These are phyloP conservation scores for Smutsia temminckii DNA, from an alignment of 2,797 vertebrate genomes.

Conservation along the genomic window DNA sequence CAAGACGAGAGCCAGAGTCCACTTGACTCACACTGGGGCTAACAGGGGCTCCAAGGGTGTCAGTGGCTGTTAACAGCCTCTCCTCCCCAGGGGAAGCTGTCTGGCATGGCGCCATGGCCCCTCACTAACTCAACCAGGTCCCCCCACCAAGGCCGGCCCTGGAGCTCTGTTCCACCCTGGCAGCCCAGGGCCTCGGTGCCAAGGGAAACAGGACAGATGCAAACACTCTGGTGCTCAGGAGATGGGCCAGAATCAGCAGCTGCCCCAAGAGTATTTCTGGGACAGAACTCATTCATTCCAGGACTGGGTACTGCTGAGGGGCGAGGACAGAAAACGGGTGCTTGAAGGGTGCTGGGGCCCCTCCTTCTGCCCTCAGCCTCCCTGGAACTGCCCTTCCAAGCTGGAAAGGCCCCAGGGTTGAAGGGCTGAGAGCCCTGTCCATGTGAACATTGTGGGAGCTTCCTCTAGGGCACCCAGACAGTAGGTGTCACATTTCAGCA, in stretches of 20 bases:
- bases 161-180: too few species aligned
- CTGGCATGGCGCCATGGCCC: background rate
- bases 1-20: background rate
- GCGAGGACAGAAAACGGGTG: background rate
- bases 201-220: background rate
- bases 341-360: too few species aligned
- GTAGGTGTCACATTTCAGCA: background rate
- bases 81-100: background rate
- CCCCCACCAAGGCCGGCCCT: background rate
- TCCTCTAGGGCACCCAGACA: background rate
- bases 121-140: background rate
- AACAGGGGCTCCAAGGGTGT: background rate
- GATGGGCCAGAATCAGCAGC: background rate
- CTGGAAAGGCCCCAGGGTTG: background rate
- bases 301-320: background rate
- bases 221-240: background rate
- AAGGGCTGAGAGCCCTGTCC: background rate
- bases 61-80: background rate
- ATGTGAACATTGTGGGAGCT: background rate
- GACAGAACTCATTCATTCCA: background rate
- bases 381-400: background rate
- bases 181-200: fast-evolving
- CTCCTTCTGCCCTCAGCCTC: background rate
- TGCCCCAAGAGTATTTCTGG: fast-evolving
- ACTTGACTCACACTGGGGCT: background rate